Evolutionary conservation across 1,140 invertebrate species (phyloP).

Genomic region (Hesperophylax magnus): DNA sequence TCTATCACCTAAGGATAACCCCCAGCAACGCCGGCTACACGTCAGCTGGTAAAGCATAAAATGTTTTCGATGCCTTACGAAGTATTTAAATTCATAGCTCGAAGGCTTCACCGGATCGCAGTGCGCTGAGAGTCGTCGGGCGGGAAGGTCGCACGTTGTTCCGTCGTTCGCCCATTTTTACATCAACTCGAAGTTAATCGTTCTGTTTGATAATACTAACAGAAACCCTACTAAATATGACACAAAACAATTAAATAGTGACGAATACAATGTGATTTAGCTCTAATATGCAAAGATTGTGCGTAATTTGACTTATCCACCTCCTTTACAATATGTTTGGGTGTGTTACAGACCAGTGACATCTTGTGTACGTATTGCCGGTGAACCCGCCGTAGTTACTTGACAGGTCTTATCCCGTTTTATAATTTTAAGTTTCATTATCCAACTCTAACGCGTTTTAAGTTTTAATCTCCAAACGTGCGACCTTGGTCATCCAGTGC

Average conservation of each 20-base stretch:
- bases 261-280: conserved; percentile 19
- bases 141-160: conserved; percentile 32
- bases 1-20: too few species aligned
- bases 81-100: neutral
- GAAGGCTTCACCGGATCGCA: conserved; percentile 17
- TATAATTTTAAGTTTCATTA: too few species aligned
- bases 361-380: conserved; percentile 33
- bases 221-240: conserved; percentile 35
- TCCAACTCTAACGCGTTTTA: too few species aligned
- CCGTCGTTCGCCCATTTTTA: conserved; percentile 17
- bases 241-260: conserved; percentile 2
- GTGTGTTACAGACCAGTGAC: conserved; percentile 47
- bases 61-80: neutral
- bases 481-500: conserved; percentile 25
- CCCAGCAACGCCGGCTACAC: too few species aligned
- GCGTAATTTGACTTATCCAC: neutral
- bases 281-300: neutral
- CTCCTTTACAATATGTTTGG: conserved; percentile 41
- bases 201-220: conserved; percentile 20
- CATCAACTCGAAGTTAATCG: conserved; percentile 11
- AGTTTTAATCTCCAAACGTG: neutral
- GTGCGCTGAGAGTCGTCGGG: conserved; percentile 38
- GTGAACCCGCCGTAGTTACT: conserved; percentile 34
- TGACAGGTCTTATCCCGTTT: conserved; percentile 40
- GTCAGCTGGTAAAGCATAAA: neutral